These are phyloP conservation scores for Brachionus sp. DNA, from an alignment of 1,140 invertebrate species.

Conservation along the genomic window DNA sequence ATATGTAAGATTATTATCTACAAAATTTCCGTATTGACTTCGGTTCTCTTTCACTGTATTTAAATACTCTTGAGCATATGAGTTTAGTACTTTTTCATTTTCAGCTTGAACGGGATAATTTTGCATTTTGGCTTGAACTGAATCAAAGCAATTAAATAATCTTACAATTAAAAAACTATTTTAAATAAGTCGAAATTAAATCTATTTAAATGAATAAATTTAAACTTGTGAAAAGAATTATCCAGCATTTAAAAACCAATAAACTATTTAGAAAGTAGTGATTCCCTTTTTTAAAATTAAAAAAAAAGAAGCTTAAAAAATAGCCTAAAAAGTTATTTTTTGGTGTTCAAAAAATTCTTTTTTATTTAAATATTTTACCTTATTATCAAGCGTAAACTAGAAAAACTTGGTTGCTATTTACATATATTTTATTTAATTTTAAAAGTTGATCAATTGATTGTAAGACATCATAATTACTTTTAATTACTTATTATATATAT, in stretches of 20 bases:
- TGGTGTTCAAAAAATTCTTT: not conserved
- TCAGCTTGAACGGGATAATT: not conserved
- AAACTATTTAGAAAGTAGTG: not conserved
- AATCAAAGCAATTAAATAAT: not conserved
- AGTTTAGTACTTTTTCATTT: not conserved
- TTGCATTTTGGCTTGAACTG: conserved; percentile 20
- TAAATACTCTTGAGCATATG: conserved; percentile 38
- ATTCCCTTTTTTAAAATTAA: not conserved
- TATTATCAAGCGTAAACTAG: not conserved
- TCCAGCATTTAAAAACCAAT: not conserved
- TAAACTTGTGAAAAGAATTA: not conserved
- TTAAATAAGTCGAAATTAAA: not conserved
- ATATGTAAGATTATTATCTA: conserved; percentile 34
- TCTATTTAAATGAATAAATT: not conserved
- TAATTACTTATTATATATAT: not conserved
- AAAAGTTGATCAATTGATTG: not conserved
- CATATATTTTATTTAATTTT: not conserved
- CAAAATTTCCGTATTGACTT: conserved; percentile 39
- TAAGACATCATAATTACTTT: not conserved
- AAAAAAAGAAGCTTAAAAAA: not conserved
- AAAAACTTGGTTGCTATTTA: not conserved
- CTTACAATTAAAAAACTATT: not conserved
- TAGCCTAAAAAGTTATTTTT: not conserved
- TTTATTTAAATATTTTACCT: not conserved
- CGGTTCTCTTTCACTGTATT: conserved; percentile 44